Conservation (phyloP, 2,888 invertebrate genomes). For the Tenthredo mesomela region DNA sequence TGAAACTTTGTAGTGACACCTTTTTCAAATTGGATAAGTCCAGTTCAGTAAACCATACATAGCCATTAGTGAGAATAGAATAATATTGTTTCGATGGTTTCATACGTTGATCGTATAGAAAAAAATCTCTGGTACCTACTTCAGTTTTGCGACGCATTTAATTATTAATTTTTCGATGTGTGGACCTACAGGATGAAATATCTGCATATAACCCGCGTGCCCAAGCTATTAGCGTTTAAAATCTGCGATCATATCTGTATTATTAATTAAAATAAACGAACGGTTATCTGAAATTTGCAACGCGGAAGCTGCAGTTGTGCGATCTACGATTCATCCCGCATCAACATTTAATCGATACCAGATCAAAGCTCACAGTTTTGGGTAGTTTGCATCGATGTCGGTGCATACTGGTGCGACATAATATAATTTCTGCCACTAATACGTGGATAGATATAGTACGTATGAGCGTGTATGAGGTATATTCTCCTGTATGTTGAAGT, state of each 20-base stretch:
- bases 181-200: too few relatives aligned
- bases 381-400: background rate
- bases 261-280: background rate
- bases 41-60: too few relatives aligned
- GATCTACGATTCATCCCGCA: background rate
- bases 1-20: too few relatives aligned
- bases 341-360: background rate
- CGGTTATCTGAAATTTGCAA: background rate
- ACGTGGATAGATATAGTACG: background rate
- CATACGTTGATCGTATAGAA: background rate
- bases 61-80: background rate
- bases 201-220: background rate
- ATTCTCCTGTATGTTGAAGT: background rate
- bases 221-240: background rate
- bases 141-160: background rate
- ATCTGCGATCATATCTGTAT: background rate
- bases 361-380: background rate
- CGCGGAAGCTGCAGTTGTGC: background rate
- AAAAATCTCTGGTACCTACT: background rate
- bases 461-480: background rate
- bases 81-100: background rate
- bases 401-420: background rate
- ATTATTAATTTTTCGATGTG: background rate
- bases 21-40: too few relatives aligned
- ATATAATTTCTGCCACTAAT: background rate